Conservation (phyloP, 2,888 invertebrate genomes). For the Sphaerophoria taeniata region DNA sequence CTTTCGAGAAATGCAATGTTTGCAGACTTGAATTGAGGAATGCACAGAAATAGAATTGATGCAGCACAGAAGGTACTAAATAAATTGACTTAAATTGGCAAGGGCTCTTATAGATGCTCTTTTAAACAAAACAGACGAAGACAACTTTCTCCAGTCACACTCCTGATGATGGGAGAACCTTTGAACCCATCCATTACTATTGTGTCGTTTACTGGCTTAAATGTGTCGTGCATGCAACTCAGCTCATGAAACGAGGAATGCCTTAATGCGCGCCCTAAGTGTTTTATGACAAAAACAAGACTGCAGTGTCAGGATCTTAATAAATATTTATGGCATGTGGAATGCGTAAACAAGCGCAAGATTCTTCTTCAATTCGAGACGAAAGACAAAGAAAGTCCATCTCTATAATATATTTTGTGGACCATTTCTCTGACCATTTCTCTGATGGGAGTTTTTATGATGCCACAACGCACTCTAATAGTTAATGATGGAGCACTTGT, state of each 20-base stretch:
- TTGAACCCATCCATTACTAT: constrained; percentile 71
- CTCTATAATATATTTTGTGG: not conserved
- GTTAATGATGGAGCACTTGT: constrained; percentile 56
- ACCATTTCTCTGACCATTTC: constrained; percentile 68
- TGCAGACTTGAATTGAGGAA: constrained; percentile 12
- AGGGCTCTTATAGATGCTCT: constrained; percentile 28
- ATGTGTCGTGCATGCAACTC: constrained; percentile 51
- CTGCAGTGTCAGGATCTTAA: constrained; percentile 70
- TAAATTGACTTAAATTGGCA: constrained; percentile 71
- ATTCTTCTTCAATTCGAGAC: constrained; percentile 4
- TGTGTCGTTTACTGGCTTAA: constrained; percentile 14
- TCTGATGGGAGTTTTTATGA: constrained; percentile 20
- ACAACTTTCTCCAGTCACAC: constrained; percentile 65
- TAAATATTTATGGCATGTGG: constrained; percentile 73
- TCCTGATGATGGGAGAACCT: constrained; percentile 44
- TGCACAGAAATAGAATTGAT: constrained; percentile 30
- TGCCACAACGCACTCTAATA: constrained; percentile 33
- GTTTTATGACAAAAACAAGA: constrained; percentile 70
- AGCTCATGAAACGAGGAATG: constrained; percentile 25
- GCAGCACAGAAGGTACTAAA: constrained; percentile 8
- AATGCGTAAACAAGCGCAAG: constrained; percentile 72
- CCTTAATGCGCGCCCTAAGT: constrained; percentile 62
- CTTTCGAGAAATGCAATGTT: constrained; percentile 34
- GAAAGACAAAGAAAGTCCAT: constrained; percentile 68
- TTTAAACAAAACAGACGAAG: not conserved